These are phyloP conservation scores for Heterodera schachtii DNA, from an alignment of 1,140 invertebrate species.

Conservation along the genomic window DNA sequence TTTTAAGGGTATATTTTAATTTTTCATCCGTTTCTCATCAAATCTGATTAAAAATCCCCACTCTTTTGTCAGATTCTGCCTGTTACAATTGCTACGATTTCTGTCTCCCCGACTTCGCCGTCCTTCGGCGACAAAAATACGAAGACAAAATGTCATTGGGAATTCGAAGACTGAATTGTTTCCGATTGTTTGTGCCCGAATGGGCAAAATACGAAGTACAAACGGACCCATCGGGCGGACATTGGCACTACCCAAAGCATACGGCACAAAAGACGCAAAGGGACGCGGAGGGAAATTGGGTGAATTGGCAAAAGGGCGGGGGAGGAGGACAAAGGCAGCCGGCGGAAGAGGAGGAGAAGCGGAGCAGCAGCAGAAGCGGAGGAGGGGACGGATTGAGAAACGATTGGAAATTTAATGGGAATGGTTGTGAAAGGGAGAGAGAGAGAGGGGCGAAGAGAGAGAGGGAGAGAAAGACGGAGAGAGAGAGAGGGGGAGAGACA, in stretches of 20 bases:
- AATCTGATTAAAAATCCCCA: conserved; percentile 21
- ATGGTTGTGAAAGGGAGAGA: background rate
- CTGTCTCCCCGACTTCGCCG: conserved; percentile 63
- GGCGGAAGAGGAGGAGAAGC: background rate
- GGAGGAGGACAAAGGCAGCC: background rate
- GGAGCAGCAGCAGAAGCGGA: background rate
- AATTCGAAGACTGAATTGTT: conserved; percentile 51
- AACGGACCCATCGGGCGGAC: conserved; percentile 45
- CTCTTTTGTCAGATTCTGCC: conserved; percentile 50
- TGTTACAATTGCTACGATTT: conserved; percentile 63
- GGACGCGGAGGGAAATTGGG: conserved; percentile 45
- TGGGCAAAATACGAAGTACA: conserved; percentile 43
- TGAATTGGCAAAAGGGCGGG: conserved; percentile 34
- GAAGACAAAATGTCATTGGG: conserved; percentile 53
- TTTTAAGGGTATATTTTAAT: too few relatives aligned
- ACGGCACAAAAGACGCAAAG: conserved; percentile 43
- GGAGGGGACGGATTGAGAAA: background rate
- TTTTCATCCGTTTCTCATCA: background rate
- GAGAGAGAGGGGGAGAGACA: too few relatives aligned
- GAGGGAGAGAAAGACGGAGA: too few relatives aligned
- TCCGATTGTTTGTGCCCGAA: conserved; percentile 49
- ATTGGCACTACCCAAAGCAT: conserved; percentile 46
- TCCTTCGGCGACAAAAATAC: conserved; percentile 62
- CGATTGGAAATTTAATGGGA: too few relatives aligned
- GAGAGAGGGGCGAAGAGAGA: too few relatives aligned